phyloP scores from a whole-genome alignment of 2,888 invertebrate species.

The Acronicta leporina region DNA sequence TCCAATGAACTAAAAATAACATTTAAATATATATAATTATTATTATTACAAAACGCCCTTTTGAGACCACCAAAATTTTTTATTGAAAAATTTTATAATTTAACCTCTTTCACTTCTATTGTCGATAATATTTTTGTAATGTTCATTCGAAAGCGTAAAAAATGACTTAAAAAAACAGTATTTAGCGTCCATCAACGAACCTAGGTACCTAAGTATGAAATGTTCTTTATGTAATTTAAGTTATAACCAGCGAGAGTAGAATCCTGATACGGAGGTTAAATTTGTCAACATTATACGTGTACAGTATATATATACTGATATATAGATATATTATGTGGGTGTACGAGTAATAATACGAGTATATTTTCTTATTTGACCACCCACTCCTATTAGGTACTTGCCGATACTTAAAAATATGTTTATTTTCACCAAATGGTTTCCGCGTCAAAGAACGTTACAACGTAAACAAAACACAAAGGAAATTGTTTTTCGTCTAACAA shows the following conservation, averaged over 20 bases:
- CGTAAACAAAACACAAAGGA: constrained; percentile 81
- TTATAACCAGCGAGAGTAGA: background rate
- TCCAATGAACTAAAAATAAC: background rate
- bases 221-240: too few relatives aligned
- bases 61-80: too few relatives aligned
- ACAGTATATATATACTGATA: too few relatives aligned
- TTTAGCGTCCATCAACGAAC: too few relatives aligned
- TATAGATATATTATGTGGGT: too few relatives aligned
- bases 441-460: constrained; percentile 66
- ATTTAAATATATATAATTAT: background rate
- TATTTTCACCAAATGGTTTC: constrained; percentile 62
- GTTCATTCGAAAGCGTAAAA: too few relatives aligned
- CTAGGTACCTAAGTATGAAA: too few relatives aligned
- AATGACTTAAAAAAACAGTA: too few relatives aligned
- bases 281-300: background rate
- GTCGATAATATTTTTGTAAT: too few relatives aligned
- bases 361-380: constrained; percentile 11
- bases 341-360: constrained; percentile 24
- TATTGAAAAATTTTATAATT: too few relatives aligned
- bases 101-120: too few relatives aligned
- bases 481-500: constrained; percentile 82
- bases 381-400: constrained; percentile 29
- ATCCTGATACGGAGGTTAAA: background rate
- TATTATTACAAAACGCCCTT: too few relatives aligned
- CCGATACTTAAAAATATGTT: constrained; percentile 59